Evolutionary conservation across 2,113 vertebrate species (phyloP).

Genomic region (Anser cygnoides): DNA sequence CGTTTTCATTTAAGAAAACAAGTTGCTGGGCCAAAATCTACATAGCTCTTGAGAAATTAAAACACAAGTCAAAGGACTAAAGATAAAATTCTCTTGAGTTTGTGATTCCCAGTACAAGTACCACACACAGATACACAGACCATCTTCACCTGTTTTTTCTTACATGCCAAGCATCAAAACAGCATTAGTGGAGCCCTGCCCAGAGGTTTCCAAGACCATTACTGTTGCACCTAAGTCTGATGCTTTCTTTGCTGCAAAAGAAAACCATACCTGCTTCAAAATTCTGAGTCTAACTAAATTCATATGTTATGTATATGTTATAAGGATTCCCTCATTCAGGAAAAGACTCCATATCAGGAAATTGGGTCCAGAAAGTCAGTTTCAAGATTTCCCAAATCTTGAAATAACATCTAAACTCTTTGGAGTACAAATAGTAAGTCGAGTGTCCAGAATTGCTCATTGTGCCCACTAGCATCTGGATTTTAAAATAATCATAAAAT

Average conservation of each 20-base stretch:
- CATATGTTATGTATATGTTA: too few species aligned
- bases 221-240: background rate
- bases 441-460: background rate
- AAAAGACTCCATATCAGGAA: background rate
- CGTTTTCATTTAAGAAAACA: background rate
- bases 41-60: background rate
- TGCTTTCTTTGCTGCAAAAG: background rate
- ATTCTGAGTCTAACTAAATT: background rate
- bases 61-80: background rate
- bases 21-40: background rate
- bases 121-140: background rate
- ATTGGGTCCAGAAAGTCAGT: background rate
- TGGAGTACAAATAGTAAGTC: background rate
- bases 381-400: background rate
- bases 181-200: background rate
- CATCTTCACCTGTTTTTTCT: background rate
- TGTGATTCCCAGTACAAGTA: fast-evolving
- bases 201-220: background rate
- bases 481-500: background rate
- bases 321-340: background rate
- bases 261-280: background rate
- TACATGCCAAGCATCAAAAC: background rate
- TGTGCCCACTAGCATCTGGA: background rate
- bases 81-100: background rate
- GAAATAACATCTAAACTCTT: background rate